Conservation (phyloP, 2,888 invertebrate genomes). For the Lasius fuliginosus region DNA sequence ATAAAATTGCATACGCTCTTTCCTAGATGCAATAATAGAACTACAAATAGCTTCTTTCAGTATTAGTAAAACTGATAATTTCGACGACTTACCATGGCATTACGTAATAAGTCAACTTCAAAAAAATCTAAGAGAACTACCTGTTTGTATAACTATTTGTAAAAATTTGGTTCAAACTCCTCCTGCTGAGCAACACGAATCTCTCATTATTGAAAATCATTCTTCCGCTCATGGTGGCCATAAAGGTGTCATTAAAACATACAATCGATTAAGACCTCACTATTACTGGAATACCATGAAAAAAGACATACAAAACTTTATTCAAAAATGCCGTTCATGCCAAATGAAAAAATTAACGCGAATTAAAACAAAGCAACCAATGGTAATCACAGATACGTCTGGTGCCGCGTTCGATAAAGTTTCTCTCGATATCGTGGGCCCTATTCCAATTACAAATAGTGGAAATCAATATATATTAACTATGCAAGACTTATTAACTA, state of each 20-base stretch:
- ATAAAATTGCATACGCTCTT: not conserved
- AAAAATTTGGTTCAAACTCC: not conserved
- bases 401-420: no score
- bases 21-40: not conserved
- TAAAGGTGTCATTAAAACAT: slow-evolving; percentile 7
- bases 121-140: not conserved
- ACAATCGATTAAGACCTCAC: not conserved
- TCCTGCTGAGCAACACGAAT: no score
- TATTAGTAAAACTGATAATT: no score
- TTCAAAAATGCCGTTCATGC: not conserved
- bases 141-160: no score
- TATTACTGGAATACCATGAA: slow-evolving; percentile 37
- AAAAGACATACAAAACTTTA: not conserved
- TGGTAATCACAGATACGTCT: no score
- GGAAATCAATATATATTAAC: not conserved
- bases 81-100: not conserved
- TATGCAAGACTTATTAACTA: not conserved
- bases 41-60: no score
- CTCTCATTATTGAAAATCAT: not conserved
- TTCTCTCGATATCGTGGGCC: no score
- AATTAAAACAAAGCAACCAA: not conserved
- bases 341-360: not conserved
- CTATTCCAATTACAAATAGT: no score
- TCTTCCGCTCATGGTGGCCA: not conserved
- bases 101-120: not conserved